These are phyloP conservation scores for Contarinia nasturtii DNA, from an alignment of 1,140 invertebrate genomes.

Conservation along the genomic window DNA sequence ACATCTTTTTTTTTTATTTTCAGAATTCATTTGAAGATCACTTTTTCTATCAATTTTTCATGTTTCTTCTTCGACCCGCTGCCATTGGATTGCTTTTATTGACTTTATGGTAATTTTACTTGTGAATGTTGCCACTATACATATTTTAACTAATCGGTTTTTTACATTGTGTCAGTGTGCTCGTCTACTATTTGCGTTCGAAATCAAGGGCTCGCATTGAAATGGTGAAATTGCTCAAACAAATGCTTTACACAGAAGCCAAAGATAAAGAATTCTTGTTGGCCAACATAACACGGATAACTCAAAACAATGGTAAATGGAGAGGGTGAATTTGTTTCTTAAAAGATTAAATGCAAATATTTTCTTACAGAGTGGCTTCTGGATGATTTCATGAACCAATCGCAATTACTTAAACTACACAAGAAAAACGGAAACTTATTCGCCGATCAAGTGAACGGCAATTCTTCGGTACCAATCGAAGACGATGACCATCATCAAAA, in stretches of 20 bases:
- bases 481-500: no score
- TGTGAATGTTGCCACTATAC: not conserved
- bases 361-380: no score
- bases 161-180: constrained; percentile 25
- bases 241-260: constrained; percentile 47
- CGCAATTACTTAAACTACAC: no score
- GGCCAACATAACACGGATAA: constrained; percentile 25
- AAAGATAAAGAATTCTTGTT: constrained; percentile 59
- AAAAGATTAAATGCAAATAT: no score
- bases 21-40: constrained; percentile 8
- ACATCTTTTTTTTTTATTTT: not conserved
- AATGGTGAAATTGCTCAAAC: constrained; percentile 40
- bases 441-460: no score
- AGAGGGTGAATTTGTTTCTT: no score
- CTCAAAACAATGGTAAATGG: constrained; percentile 1
- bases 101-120: constrained; percentile 15
- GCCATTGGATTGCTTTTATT: constrained; percentile 27
- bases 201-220: constrained; percentile 36
- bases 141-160: not conserved
- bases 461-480: no score
- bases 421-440: no score
- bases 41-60: constrained; percentile 23
- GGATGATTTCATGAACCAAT: no score
- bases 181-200: constrained; percentile 48
- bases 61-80: constrained; percentile 27